Evolutionary conservation across 2,888 invertebrate genomes (phyloP), one percentile per base, ranked within the genome.

Genomic region (Carterocephalus palaemon): DNA sequence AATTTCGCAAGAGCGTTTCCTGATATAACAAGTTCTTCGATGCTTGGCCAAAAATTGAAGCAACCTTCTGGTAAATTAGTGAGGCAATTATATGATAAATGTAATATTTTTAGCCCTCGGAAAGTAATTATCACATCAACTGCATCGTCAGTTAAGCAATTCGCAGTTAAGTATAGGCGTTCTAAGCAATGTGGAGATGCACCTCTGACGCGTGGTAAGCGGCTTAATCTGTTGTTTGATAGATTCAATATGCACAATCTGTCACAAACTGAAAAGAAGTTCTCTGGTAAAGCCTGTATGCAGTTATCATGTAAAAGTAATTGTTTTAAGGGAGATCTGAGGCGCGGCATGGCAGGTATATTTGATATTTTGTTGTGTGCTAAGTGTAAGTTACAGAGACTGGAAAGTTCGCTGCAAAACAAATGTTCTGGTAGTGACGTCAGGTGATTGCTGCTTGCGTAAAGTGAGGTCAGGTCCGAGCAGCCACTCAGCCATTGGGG

Each of bases 21-120:
- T 1, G 95, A 95, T 32, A 95, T 64, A 1, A 95, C 91, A 19
- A 96, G 72, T 64, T 95, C 95, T 78, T 95, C 95, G 52, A 95
- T 86, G 55, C 93, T 92, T 1, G 89, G 88, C 95, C 95, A 95
- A 60, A 90, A 91, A 36, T 89, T 88, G 15, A 93, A 88, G 62
- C 93, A 93, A 52, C 91, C 90, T 59, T 93, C 93, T 1, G 94
- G 92, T 51, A 95, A 76, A 15, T 86, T 85, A 1, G 92, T 92
- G 22, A 95, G 81, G 52, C 92, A 92, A 63, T 95, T 95, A 60
- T 95, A 94, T 1, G 94, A 94, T 7, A 93, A 88, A 62, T 95
- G 94, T 9, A 95, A 75, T 46, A 91, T 89, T 61, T 90, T 90
- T 15, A 95, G 70, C 33, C 91, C 90, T 51, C 87, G 79, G 41